phyloP scores from a whole-genome alignment of 2,797 vertebrate genomes.

The Helarctos malayanus region DNA sequence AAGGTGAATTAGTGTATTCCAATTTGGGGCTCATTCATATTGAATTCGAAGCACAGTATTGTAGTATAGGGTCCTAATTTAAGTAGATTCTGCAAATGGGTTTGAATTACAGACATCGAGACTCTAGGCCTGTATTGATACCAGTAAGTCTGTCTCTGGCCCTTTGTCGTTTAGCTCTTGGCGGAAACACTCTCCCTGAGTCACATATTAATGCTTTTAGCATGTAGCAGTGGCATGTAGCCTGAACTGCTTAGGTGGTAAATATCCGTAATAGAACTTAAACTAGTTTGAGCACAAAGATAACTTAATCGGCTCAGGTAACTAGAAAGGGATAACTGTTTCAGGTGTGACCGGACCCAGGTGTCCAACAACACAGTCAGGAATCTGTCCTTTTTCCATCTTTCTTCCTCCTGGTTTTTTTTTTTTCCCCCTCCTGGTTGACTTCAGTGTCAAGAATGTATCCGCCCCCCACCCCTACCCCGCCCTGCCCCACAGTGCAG shows the following conservation, averaged over 20 bases:
- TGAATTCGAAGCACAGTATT: not conserved
- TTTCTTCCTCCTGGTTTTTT: not conserved
- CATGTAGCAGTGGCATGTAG: not conserved
- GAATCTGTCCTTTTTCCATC: not conserved
- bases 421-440: not conserved
- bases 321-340: not conserved
- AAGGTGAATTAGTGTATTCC: not conserved
- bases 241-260: not conserved
- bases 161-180: not conserved
- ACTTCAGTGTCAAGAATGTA: not conserved
- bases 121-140: not conserved
- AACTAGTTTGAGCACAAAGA: not conserved
- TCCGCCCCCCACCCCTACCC: no score
- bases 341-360: not conserved
- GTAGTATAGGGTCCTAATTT: not conserved
- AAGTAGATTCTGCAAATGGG: not conserved
- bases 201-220: not conserved
- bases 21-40: not conserved
- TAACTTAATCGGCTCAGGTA: not conserved
- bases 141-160: not conserved
- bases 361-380: not conserved
- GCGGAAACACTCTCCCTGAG: not conserved
- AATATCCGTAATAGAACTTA: not conserved
- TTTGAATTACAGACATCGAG: conserved; percentile 30
- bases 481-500: not conserved